Evolutionary conservation across 2,888 invertebrate species (phyloP).

Genomic region (Phorcus lineatus): DNA sequence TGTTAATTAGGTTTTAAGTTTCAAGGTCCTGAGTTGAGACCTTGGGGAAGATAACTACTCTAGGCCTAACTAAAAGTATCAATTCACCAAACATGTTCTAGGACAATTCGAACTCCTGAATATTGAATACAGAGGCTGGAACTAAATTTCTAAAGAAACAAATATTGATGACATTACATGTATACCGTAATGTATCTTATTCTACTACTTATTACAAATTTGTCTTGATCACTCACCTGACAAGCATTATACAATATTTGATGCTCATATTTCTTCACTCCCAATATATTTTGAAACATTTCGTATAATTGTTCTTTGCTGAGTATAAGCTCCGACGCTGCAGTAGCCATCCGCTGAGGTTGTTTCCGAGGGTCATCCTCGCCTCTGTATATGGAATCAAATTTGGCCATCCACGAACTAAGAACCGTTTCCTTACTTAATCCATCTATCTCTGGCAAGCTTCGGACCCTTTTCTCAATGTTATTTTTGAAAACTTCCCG

Average conservation of each 20-base stretch:
- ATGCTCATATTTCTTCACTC: constrained; percentile 99
- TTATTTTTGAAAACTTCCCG: constrained; percentile 98
- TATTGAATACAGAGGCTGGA: no score
- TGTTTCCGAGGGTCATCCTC: constrained; percentile 78
- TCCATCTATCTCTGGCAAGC: constrained; percentile 99
- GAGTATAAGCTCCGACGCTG: constrained; percentile 86
- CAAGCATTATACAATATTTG: constrained; percentile 98
- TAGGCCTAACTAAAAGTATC: no score
- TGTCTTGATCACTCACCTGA: constrained; percentile 80
- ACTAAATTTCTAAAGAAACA: no score
- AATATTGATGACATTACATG: no score
- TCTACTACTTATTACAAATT: background rate
- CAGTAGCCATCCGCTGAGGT: constrained; percentile 80
- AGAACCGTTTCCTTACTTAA: constrained; percentile 98
- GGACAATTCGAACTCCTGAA: no score
- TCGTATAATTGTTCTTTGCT: constrained; percentile 99
- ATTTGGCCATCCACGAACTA: constrained; percentile 98
- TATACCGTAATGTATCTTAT: background rate
- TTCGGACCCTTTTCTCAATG: constrained; percentile 97
- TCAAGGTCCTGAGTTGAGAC: no score
- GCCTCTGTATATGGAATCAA: constrained; percentile 93
- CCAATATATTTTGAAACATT: constrained; percentile 99
- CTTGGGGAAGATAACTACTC: no score
- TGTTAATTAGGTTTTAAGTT: no score
- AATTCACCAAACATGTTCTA: no score